These are phyloP conservation scores for Scomber colias DNA, from an alignment of 2,113 vertebrate genomes.

Conservation along the genomic window DNA sequence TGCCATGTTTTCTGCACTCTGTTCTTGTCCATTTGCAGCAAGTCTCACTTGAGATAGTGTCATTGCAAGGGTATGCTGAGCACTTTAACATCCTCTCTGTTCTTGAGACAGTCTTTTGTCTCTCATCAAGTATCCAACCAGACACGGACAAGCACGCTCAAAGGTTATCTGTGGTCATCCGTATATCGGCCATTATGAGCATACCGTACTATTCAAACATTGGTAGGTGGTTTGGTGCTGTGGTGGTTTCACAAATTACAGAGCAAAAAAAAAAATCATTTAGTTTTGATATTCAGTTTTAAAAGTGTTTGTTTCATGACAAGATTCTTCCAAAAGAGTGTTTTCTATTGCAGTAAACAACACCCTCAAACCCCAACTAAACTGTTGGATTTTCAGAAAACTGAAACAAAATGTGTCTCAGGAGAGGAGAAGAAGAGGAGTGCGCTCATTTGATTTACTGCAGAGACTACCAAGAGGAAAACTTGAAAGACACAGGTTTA, in stretches of 20 bases:
- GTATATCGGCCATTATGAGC: slow-evolving; percentile 32
- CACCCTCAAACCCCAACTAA: slow-evolving; percentile 71
- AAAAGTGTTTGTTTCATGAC: slow-evolving; percentile 36
- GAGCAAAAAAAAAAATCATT: slow-evolving; percentile 3
- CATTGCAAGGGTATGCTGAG: slow-evolving; percentile 69
- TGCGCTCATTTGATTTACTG: slow-evolving; percentile 76
- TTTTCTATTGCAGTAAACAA: slow-evolving; percentile 75
- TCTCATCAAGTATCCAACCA: slow-evolving; percentile 70
- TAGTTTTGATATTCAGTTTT: slow-evolving; percentile 23
- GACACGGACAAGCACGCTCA: slow-evolving; percentile 57
- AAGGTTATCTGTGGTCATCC: slow-evolving; percentile 74
- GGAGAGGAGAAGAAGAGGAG: slow-evolving; percentile 67
- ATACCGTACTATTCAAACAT: slow-evolving; percentile 10
- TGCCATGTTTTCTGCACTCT: slow-evolving; percentile 45
- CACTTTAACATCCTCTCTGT: slow-evolving; percentile 67
- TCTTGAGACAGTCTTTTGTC: slow-evolving; percentile 67
- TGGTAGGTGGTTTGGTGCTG: not conserved
- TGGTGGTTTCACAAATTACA: slow-evolving; percentile 8
- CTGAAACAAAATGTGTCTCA: slow-evolving; percentile 77
- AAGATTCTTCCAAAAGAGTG: slow-evolving; percentile 59
- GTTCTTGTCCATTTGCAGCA: slow-evolving; percentile 71
- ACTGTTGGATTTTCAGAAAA: slow-evolving; percentile 76
- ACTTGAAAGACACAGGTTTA: slow-evolving; percentile 78
- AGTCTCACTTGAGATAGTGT: slow-evolving; percentile 82
- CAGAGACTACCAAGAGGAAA: slow-evolving; percentile 59